phyloP scores from a whole-genome alignment of 1,140 invertebrate species.

The Leptinotarsa undecemlineata region DNA sequence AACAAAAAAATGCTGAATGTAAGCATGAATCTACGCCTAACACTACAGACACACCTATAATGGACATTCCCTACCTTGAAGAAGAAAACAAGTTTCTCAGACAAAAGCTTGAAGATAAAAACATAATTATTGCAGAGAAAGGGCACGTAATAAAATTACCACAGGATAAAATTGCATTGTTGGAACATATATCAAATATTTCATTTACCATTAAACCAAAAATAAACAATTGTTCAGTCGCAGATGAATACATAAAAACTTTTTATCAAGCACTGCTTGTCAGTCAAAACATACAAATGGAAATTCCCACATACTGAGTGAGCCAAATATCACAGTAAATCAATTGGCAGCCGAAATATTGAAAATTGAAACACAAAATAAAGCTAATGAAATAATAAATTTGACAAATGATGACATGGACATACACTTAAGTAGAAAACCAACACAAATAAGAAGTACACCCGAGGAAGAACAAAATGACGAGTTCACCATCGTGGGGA shows the following conservation, averaged over 20 bases:
- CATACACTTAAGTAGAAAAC: no score
- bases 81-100: background rate
- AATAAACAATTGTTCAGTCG: background rate
- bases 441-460: no score
- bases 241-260: slow-evolving; percentile 3
- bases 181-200: slow-evolving; percentile 6
- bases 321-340: background rate
- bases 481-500: no score
- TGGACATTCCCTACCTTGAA: background rate
- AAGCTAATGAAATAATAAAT: slow-evolving; percentile 12
- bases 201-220: background rate
- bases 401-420: background rate
- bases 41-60: background rate
- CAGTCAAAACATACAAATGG: slow-evolving; percentile 1
- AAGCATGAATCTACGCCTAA: slow-evolving; percentile 2
- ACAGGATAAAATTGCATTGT: background rate
- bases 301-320: background rate
- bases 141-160: background rate
- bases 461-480: no score
- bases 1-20: slow-evolving; percentile 11
- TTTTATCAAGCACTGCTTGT: background rate
- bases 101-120: slow-evolving; percentile 9
- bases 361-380: slow-evolving; percentile 6
- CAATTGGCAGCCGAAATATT: background rate
- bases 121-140: slow-evolving; percentile 8